These are phyloP conservation scores for Lordiphosa mommai DNA, from an alignment of 1,140 invertebrate genomes.

Conservation along the genomic window DNA sequence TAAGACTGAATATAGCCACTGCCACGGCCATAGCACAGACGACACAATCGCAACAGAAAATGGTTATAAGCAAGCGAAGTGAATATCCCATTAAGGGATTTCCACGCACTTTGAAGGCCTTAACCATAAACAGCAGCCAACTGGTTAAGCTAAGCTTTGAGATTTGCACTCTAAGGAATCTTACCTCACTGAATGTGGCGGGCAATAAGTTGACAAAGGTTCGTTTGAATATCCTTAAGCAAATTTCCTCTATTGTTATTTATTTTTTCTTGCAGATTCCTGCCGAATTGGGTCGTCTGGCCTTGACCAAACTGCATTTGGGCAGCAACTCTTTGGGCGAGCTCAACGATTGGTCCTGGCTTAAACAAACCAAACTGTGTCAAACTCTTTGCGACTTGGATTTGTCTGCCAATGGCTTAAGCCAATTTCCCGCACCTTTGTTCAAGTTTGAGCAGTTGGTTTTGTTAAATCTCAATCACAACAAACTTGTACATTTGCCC, in stretches of 20 bases:
- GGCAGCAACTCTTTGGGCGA: constrained; percentile 86
- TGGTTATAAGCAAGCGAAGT: constrained; percentile 82
- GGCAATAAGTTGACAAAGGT: constrained; percentile 86
- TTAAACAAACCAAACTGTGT: constrained; percentile 81
- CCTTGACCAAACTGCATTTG: constrained; percentile 86
- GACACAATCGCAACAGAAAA: constrained; percentile 80
- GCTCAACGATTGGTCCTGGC: constrained; percentile 84
- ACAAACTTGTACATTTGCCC: constrained; percentile 83
- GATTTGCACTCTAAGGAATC: constrained; percentile 83
- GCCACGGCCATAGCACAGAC: constrained; percentile 80
- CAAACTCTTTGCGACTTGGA: constrained; percentile 56
- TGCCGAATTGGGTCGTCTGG: constrained; percentile 84
- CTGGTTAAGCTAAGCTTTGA: constrained; percentile 84
- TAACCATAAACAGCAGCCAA: constrained; percentile 82
- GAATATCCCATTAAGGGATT: constrained; percentile 87
- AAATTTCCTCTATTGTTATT: background rate
- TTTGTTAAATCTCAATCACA: constrained; percentile 84
- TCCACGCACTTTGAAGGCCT: constrained; percentile 80
- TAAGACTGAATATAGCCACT: constrained; percentile 80
- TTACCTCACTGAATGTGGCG: constrained; percentile 87
- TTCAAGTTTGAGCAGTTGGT: constrained; percentile 81
- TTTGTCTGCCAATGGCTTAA: constrained; percentile 62
- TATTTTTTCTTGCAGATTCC: constrained; percentile 81
- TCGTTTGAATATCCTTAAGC: background rate
- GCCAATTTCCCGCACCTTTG: constrained; percentile 55